Percentiles rank a stretch among this genome's conserved stretches.
Evolutionary conservation across 1,140 invertebrate genomes (phyloP).

Genomic region (Drosophila pectinifera): DNA sequence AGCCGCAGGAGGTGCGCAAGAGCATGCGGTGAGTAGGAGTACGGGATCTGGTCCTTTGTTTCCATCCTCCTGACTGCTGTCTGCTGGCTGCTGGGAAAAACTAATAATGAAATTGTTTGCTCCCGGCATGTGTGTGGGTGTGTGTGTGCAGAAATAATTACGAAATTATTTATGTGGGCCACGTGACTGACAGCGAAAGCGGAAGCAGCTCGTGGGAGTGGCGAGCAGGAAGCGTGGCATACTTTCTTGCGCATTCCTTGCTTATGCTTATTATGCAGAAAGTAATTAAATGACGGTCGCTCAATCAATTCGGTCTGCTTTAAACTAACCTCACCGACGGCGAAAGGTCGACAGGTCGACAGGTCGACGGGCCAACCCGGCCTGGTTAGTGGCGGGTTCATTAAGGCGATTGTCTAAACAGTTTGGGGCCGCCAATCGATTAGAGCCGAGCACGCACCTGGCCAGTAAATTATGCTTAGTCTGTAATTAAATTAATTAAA

Average conservation of each 20-base stretch:
- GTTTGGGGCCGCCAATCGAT: constrained; percentile 47
- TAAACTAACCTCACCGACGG: constrained; percentile 25
- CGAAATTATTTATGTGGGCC: constrained; percentile 73
- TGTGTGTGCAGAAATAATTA: constrained; percentile 75
- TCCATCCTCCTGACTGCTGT: too few species aligned
- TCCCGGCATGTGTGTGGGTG: constrained; percentile 13
- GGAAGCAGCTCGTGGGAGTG: constrained; percentile 11
- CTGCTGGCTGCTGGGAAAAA: constrained; percentile 36
- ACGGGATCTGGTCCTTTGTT: constrained; percentile 11
- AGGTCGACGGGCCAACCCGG: neutral
- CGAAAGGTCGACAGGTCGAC: neutral
- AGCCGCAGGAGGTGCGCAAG: constrained; percentile 84
- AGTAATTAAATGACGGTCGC: constrained; percentile 59
- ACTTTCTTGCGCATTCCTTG: constrained; percentile 49
- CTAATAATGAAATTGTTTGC: constrained; percentile 78
- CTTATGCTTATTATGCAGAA: constrained; percentile 43
- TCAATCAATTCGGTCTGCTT: constrained; percentile 44
- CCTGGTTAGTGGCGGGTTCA: constrained; percentile 39
- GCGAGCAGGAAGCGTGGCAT: constrained; percentile 34
- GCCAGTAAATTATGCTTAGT: constrained; percentile 82
- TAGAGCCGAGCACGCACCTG: constrained; percentile 68
- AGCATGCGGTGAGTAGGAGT: constrained; percentile 80
- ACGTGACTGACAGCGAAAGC: constrained; percentile 58
- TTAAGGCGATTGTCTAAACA: constrained; percentile 43
- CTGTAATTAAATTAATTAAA: constrained; percentile 83